A percentile compares a stretch with the other conserved stretches of the same genome.
These are phyloP conservation scores for Nomia melanderi DNA, from an alignment of 1,140 invertebrate genomes.

Conservation along the genomic window DNA sequence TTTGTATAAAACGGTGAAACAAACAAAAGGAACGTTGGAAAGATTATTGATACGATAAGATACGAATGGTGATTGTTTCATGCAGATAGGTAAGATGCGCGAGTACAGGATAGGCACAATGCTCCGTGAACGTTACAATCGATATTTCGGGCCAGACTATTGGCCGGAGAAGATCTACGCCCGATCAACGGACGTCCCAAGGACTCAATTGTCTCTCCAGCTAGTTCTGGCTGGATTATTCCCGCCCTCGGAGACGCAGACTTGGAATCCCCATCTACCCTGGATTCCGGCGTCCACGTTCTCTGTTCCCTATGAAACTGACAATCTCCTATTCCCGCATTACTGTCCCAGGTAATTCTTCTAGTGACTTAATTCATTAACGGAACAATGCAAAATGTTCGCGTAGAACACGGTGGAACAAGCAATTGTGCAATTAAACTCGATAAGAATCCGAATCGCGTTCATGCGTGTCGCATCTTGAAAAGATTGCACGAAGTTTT, in stretches of 20 bases:
- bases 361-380: conserved; percentile 3
- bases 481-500: not conserved
- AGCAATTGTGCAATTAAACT: too few relatives aligned
- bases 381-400: not conserved
- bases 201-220: conserved; percentile 88
- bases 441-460: not conserved
- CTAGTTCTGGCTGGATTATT: conserved; percentile 86
- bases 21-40: not conserved
- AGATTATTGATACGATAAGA: not conserved
- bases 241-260: conserved; percentile 82
- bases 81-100: conserved; percentile 82
- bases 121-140: conserved; percentile 82
- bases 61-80: conserved; percentile 30
- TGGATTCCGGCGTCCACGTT: conserved; percentile 84
- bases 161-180: conserved; percentile 81
- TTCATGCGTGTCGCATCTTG: too few relatives aligned
- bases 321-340: conserved; percentile 73
- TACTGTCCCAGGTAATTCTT: conserved; percentile 71
- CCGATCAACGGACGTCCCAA: conserved; percentile 81
- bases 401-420: not conserved
- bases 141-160: conserved; percentile 82
- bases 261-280: conserved; percentile 83
- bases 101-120: conserved; percentile 83
- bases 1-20: too few relatives aligned
- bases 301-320: conserved; percentile 58